Conservation (phyloP, 2,797 vertebrate species). For the Gila robusta region DNA sequence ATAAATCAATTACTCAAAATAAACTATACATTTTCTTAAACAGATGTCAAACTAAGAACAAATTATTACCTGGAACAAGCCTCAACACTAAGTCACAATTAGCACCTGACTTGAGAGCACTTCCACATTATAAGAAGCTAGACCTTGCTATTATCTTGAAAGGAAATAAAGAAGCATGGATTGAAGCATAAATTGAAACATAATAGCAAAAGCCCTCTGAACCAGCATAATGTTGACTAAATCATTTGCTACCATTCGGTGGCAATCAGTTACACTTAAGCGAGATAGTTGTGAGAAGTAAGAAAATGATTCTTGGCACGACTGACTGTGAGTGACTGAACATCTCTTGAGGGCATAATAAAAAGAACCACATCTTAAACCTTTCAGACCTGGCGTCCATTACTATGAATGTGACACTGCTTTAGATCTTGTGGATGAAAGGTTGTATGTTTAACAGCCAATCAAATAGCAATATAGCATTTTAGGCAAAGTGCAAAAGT, state of each 20-base stretch:
- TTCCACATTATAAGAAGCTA: slow-evolving; percentile 51
- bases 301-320: slow-evolving; percentile 43
- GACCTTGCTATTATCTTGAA: slow-evolving; percentile 46
- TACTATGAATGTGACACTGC: slow-evolving; percentile 11
- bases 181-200: slow-evolving; percentile 64
- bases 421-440: slow-evolving; percentile 25
- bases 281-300: slow-evolving; percentile 57
- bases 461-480: slow-evolving; percentile 24
- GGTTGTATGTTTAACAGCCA: slow-evolving; percentile 30
- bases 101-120: slow-evolving; percentile 30
- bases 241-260: slow-evolving; percentile 73
- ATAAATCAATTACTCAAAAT: slow-evolving; percentile 57
- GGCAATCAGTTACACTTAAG: slow-evolving; percentile 70
- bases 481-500: slow-evolving; percentile 13
- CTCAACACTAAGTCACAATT: slow-evolving; percentile 37
- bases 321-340: slow-evolving; percentile 45
- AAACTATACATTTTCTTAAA: slow-evolving; percentile 45
- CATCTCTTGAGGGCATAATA: slow-evolving; percentile 37
- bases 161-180: slow-evolving; percentile 48
- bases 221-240: slow-evolving; percentile 68
- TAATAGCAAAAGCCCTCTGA: slow-evolving; percentile 64
- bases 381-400: slow-evolving; percentile 32
- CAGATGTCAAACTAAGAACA: slow-evolving; percentile 37
- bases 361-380: slow-evolving; percentile 35
- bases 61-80: slow-evolving; percentile 49